Percentiles rank a stretch among this genome's conserved stretches.
These are phyloP conservation scores for Leptosomus discolor DNA, from an alignment of 2,113 vertebrate genomes.

Conservation along the genomic window DNA sequence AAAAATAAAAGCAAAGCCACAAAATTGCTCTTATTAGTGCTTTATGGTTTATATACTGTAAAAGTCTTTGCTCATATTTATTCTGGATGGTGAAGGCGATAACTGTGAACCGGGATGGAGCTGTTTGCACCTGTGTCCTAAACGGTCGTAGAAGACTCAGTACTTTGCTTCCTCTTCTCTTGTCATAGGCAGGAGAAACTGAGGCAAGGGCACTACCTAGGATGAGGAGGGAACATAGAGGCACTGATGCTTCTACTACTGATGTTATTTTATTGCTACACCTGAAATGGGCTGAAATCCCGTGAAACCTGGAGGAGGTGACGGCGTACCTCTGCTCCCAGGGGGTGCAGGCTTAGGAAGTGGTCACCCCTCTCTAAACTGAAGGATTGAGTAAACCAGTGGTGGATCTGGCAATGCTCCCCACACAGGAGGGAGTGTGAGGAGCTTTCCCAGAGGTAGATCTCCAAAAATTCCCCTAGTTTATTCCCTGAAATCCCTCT, in stretches of 20 bases:
- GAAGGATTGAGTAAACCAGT: background rate
- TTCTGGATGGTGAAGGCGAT: background rate
- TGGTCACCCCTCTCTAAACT: background rate
- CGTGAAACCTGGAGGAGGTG: background rate
- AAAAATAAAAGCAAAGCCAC: constrained; percentile 44
- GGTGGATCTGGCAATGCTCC: background rate
- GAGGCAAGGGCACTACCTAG: background rate
- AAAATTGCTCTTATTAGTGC: constrained; percentile 30
- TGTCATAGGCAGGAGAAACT: background rate
- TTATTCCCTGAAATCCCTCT: background rate
- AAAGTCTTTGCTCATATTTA: background rate
- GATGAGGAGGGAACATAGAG: background rate
- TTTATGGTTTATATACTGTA: constrained; percentile 31
- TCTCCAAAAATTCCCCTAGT: background rate
- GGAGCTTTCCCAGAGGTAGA: background rate
- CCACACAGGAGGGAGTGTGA: background rate
- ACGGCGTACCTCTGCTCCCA: background rate
- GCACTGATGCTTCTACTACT: background rate
- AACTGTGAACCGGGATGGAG: background rate
- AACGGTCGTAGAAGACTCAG: background rate
- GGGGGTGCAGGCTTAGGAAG: background rate
- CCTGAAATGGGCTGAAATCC: background rate
- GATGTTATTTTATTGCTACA: background rate
- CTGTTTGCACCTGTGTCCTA: background rate
- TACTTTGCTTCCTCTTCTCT: background rate